phyloP scores from a whole-genome alignment of 2,888 invertebrate species.

The Drosophila quinaria region DNA sequence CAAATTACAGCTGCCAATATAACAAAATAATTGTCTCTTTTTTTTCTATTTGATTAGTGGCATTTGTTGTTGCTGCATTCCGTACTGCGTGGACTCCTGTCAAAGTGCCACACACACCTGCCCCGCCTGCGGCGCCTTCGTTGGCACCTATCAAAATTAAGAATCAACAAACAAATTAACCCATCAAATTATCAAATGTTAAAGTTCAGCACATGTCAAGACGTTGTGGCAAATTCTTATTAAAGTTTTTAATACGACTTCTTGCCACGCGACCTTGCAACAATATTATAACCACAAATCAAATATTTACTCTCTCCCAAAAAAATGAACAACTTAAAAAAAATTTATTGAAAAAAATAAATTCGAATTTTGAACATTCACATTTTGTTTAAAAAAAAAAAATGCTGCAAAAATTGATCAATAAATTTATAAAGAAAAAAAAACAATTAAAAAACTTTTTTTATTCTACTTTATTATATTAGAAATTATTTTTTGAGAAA shows the following conservation, averaged over 20 bases:
- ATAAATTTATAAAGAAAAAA: no score
- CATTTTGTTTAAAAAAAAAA: no score
- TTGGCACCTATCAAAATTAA: conserved; percentile 74
- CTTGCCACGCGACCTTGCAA: no score
- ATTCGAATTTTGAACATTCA: no score
- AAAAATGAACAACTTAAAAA: no score
- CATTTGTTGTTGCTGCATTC: conserved; percentile 76
- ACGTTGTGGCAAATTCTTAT: not conserved
- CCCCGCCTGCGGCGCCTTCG: conserved; percentile 71
- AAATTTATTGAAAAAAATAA: no score
- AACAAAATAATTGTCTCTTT: not conserved
- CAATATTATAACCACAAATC: no score
- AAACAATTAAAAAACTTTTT: no score
- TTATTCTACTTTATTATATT: no score
- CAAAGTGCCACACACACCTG: conserved; percentile 80
- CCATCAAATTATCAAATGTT: not conserved
- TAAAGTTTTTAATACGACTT: not conserved
- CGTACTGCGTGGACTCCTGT: conserved; percentile 76
- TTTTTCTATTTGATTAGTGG: conserved; percentile 43
- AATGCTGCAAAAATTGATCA: no score
- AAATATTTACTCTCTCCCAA: no score
- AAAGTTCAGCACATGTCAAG: not conserved
- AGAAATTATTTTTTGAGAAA: no score
- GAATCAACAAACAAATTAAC: not conserved
- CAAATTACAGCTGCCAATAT: not conserved